Percentiles rank a stretch among this genome's conserved stretches.
Evolutionary conservation across 2,797 vertebrate genomes (phyloP).

Genomic region (Bradypodion pumilum): DNA sequence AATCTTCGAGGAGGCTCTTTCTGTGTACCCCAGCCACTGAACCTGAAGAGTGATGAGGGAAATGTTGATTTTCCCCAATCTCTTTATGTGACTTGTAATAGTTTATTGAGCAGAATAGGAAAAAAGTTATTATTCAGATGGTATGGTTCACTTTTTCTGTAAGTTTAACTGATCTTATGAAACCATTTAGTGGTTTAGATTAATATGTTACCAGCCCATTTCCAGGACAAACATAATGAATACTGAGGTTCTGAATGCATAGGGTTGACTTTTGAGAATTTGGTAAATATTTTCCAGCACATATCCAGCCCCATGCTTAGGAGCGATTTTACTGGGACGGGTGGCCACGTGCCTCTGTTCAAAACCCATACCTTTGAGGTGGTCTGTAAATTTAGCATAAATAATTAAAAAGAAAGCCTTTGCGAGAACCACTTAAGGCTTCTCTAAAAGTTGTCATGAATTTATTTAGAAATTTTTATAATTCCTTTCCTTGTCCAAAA

Average conservation of each 20-base stretch:
- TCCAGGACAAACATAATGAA: not conserved
- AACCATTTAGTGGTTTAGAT: not conserved
- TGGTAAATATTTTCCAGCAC: not conserved
- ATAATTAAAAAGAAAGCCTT: not conserved
- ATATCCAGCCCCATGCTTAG: too few relatives aligned
- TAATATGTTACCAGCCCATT: not conserved
- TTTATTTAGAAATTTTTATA: not conserved
- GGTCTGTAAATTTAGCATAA: not conserved
- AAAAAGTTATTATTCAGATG: not conserved
- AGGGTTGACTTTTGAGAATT: constrained; percentile 3
- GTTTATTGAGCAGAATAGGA: not conserved
- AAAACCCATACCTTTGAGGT: not conserved
- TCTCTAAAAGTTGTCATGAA: not conserved
- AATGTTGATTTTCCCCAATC: not conserved
- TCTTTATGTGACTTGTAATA: not conserved
- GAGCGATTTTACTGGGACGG: too few relatives aligned
- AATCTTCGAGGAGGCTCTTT: too few relatives aligned
- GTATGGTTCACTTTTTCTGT: not conserved
- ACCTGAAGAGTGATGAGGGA: not conserved
- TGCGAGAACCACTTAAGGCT: not conserved
- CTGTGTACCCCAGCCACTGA: too few relatives aligned
- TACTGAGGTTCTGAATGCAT: constrained; percentile 1
- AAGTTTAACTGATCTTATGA: not conserved
- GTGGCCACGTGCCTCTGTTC: too few relatives aligned
- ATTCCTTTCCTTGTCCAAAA: not conserved